A percentile compares a stretch with the other conserved stretches of the same genome.
phyloP scores from a whole-genome alignment of 2,888 invertebrate species.

The Blastobasis adustella region DNA sequence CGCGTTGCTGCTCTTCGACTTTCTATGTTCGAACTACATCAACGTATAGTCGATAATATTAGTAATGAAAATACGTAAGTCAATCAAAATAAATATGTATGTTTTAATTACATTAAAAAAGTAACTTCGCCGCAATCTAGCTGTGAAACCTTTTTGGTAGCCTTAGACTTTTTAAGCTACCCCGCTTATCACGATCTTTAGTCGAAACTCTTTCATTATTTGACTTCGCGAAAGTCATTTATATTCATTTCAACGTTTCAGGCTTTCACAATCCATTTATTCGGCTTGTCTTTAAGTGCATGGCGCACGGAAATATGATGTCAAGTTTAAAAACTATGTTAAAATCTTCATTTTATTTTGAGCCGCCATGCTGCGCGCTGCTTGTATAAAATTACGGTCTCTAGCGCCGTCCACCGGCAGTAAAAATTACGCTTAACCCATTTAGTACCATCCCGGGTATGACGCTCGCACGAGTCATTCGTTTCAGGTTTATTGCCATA shows the following conservation, averaged over 20 bases:
- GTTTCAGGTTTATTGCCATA: not conserved
- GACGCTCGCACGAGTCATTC: not conserved
- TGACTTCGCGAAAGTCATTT: not conserved
- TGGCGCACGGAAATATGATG: constrained; percentile 1
- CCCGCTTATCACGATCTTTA: not conserved
- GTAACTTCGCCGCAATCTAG: too few relatives aligned
- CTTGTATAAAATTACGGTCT: constrained; percentile 36
- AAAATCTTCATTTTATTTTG: constrained; percentile 3
- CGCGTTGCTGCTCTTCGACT: too few relatives aligned
- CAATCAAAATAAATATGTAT: too few relatives aligned
- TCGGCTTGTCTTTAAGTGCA: not conserved
- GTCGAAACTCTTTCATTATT: not conserved
- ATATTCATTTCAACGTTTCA: not conserved
- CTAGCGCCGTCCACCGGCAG: constrained; percentile 12
- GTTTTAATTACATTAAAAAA: too few relatives aligned
- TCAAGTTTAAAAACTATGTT: constrained; percentile 2
- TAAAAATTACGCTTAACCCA: constrained; percentile 38
- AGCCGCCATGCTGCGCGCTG: constrained; percentile 1
- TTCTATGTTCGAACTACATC: too few relatives aligned
- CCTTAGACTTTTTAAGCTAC: too few relatives aligned
- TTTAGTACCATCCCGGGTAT: constrained; percentile 21
- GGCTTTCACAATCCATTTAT: not conserved
- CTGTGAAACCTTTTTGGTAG: too few relatives aligned
- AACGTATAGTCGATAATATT: too few relatives aligned
- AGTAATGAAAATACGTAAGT: too few relatives aligned